Percentiles rank a stretch among this genome's conserved stretches.
Conservation (phyloP, 2,113 vertebrate species). For the Dendrocopos noguchii region DNA sequence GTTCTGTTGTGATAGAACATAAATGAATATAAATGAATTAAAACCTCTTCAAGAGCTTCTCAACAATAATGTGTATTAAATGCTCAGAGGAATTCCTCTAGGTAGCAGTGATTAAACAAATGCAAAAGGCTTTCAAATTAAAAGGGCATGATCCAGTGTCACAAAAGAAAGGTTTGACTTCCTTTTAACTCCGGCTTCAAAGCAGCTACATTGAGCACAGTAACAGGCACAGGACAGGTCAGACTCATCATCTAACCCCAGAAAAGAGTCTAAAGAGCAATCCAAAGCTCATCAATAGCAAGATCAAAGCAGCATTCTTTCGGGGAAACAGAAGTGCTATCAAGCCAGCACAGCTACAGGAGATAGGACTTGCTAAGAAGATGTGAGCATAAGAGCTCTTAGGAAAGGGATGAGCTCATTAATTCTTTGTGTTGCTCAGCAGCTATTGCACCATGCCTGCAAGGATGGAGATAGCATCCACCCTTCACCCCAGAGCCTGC, state of each 20-base stretch:
- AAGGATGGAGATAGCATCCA: neutral
- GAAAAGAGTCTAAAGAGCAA: neutral
- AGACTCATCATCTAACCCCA: neutral
- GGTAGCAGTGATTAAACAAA: neutral
- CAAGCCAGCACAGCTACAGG: neutral
- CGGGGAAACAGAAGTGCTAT: neutral
- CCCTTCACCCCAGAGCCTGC: neutral
- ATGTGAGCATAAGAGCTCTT: neutral
- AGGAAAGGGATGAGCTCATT: neutral
- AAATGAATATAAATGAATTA: neutral
- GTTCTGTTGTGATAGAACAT: neutral
- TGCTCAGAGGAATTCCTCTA: neutral
- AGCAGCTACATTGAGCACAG: neutral
- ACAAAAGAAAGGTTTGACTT: neutral
- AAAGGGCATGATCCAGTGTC: neutral
- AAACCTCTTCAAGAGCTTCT: neutral
- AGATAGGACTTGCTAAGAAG: neutral
- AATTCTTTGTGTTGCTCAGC: neutral
- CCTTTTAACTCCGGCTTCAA: neutral
- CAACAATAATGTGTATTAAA: neutral
- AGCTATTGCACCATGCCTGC: accelerated
- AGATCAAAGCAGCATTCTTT: neutral
- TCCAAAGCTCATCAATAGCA: neutral
- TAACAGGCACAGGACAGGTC: neutral
- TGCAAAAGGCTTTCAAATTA: neutral